Percentiles rank a stretch among this genome's conserved stretches.
Evolutionary conservation across 2,797 vertebrate species (phyloP).

Genomic region (Thamnophis elegans): DNA sequence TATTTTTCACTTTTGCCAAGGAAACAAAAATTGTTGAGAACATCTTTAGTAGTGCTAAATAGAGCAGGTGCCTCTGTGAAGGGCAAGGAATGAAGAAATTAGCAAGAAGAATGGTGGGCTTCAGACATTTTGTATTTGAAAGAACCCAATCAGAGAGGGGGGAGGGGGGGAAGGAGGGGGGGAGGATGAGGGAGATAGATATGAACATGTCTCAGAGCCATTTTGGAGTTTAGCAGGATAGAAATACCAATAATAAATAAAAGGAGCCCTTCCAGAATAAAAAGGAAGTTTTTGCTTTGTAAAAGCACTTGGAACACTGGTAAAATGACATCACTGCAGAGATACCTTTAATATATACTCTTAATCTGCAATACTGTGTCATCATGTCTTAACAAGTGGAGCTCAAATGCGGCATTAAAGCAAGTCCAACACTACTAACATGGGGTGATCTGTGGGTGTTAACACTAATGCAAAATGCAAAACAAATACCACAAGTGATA

Average conservation of each 20-base stretch:
- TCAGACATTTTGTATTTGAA: neutral
- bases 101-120: neutral
- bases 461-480: neutral
- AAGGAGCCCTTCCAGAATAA: neutral
- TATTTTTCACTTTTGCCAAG: neutral
- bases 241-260: neutral
- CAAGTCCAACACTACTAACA: neutral
- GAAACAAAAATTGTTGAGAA: neutral
- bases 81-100: neutral
- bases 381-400: constrained; percentile 5
- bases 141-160: neutral
- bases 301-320: neutral
- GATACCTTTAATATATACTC: neutral
- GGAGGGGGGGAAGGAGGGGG: too few relatives aligned
- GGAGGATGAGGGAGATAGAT: too few relatives aligned
- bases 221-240: neutral
- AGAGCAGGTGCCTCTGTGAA: neutral
- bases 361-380: neutral
- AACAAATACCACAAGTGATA: neutral
- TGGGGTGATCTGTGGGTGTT: neutral
- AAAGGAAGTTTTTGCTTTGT: neutral
- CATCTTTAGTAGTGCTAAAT: neutral
- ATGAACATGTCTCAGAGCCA: neutral
- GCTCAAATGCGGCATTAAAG: neutral
- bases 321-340: neutral